Base-by-base conservation (phyloP, 2,113 vertebrate species). In the Microtus montanus region DNA sequence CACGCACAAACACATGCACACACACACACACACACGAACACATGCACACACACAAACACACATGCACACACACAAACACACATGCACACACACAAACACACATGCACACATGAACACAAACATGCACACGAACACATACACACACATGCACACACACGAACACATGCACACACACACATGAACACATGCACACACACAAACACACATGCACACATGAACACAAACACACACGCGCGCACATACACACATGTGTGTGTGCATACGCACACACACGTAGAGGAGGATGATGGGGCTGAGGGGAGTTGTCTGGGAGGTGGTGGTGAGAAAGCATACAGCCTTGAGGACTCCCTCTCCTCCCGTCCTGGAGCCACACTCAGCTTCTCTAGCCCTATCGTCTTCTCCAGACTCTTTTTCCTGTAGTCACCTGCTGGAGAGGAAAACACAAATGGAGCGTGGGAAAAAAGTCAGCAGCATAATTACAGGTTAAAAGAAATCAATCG, bases 401-500 rank as follows among this genome's bases (percentile, higher is more conserved):
- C 49, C 77, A 82, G 20, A 58, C 38, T 3, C 94, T 96, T 95
- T 91, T 90, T 86, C 90, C 77, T 91, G 49, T 78, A 75, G 63
- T 74, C 38, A 26, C 91, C 97, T 96, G 85, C 97, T 91, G 17
- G 90, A 88, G 94, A 98, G 87, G 12, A 64, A 95, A 97, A 96
- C 44, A 87, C 96, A 96, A 98, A 97, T 96, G 83, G 95, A 97
- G 96, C 87, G 3, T 96, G 96, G 96, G 95, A 97, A 94, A 92
- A 97, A 96, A 96, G 89, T 78, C 96, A 90, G 92, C 96, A 97
- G 87, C 98, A 98, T 98, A 98, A 98, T 98, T 97, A 97, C 97
- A 98, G 97, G 98, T 98, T 98, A 97, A 97, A 97, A 96, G 78
- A 95, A 97, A 98, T 98, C 97, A 97, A 97, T 97, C 24, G 95